phyloP scores from a whole-genome alignment of 35 echinoderm and acorn worm species.

The Nesometra sesokonis region DNA sequence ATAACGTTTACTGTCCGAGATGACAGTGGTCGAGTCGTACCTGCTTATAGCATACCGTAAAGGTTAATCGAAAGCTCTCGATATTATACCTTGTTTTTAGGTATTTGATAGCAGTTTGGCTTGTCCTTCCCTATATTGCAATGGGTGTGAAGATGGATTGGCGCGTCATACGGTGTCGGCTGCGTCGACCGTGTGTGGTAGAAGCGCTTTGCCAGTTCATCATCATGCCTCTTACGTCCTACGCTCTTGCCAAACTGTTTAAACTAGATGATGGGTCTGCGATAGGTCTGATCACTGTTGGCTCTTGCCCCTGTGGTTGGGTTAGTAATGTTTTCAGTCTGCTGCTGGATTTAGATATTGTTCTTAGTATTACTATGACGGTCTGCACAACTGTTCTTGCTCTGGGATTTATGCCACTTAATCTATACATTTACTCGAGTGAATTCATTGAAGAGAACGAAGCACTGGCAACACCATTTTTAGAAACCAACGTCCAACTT shows the following conservation, averaged over 20 bases:
- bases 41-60: not conserved
- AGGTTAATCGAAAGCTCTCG: not conserved
- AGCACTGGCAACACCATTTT: constrained; percentile 34
- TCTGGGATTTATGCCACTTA: constrained; percentile 49
- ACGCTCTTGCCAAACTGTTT: constrained; percentile 20
- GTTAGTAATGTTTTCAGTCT: constrained; percentile 59
- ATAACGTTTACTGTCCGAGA: too few species aligned
- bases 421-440: constrained; percentile 37
- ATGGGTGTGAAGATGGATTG: constrained; percentile 53
- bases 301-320: constrained; percentile 61
- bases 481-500: constrained; percentile 26
- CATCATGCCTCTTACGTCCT: constrained; percentile 45
- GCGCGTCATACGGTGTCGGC: constrained; percentile 7
- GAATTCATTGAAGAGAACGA: constrained; percentile 24
- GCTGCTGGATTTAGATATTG: constrained; percentile 54
- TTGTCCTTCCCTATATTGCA: constrained; percentile 33
- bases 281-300: constrained; percentile 36
- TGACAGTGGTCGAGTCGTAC: too few species aligned
- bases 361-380: constrained; percentile 65
- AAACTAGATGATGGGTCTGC: constrained; percentile 25
- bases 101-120: constrained; percentile 20
- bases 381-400: constrained; percentile 52
- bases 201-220: constrained; percentile 63
- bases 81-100: constrained; percentile 25
- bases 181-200: constrained; percentile 48